Conservation (phyloP, 1,140 invertebrate species). For the Diplogasteroides magnus region DNA sequence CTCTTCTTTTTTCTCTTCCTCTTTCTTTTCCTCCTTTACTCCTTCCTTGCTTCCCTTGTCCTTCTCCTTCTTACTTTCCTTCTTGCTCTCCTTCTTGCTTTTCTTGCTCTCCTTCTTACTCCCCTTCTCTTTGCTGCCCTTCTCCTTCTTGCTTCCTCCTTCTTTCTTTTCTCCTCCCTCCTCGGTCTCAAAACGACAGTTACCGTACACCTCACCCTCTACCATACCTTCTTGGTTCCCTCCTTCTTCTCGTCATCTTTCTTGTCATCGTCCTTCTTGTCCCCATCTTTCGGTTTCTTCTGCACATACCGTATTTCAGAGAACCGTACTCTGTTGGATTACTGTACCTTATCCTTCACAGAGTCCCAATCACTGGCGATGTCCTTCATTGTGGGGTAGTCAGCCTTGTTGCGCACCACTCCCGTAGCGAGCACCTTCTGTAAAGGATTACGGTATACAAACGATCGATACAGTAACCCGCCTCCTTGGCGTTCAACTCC, state of each 20-base stretch:
- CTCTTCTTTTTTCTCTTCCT: not conserved
- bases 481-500: not conserved
- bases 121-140: not conserved
- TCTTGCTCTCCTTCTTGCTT: not conserved
- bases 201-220: not conserved
- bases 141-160: not conserved
- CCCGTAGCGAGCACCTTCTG: not conserved
- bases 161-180: not conserved
- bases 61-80: not conserved
- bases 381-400: not conserved
- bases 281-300: not conserved
- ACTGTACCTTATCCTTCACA: not conserved
- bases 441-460: not conserved
- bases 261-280: not conserved
- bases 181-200: not conserved
- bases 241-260: not conserved
- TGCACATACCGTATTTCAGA: no score
- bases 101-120: not conserved
- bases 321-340: not conserved
- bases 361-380: not conserved
- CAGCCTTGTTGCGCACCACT: not conserved
- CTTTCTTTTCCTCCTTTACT: not conserved
- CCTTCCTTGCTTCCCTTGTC: not conserved
- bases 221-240: not conserved
- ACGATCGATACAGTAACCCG: not conserved